These are phyloP conservation scores for Dryocosmus kuriphilus DNA, from an alignment of 2,888 invertebrate genomes.

Conservation along the genomic window DNA sequence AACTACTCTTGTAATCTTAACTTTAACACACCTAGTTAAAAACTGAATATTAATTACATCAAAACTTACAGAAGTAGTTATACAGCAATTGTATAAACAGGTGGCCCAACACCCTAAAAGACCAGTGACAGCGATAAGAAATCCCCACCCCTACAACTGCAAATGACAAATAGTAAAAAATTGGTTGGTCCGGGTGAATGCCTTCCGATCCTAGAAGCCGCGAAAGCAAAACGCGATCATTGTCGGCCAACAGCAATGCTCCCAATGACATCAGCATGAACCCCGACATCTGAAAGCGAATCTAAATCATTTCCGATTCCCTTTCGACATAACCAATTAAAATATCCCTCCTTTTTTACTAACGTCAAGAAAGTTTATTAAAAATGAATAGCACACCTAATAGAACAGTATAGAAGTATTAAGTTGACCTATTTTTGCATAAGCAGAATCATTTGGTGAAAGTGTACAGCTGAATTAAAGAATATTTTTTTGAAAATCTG, in stretches of 20 bases:
- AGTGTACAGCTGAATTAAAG: too few species aligned
- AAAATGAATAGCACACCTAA: too few species aligned
- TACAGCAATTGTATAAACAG: constrained; percentile 86
- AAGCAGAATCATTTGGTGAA: too few species aligned
- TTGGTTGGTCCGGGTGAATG: constrained; percentile 83
- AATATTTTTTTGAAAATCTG: too few species aligned
- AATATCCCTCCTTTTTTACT: not conserved
- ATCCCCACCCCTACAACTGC: constrained; percentile 84
- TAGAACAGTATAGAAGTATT: too few species aligned
- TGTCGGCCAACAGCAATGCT: constrained; percentile 85
- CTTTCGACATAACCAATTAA: not conserved
- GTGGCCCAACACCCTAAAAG: constrained; percentile 91
- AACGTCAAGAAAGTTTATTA: too few species aligned
- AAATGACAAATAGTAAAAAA: constrained; percentile 88
- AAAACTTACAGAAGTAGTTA: constrained; percentile 83
- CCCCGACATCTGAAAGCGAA: constrained; percentile 84
- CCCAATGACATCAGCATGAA: constrained; percentile 85
- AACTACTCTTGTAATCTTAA: too few species aligned
- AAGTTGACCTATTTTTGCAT: too few species aligned
- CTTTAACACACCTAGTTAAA: too few species aligned
- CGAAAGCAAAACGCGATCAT: constrained; percentile 85
- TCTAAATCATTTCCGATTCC: constrained; percentile 38
- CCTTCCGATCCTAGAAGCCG: constrained; percentile 83
- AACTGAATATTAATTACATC: too few species aligned
- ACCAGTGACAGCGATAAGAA: constrained; percentile 84